phyloP scores from a whole-genome alignment of 2,113 vertebrate genomes.

The Stictonetta naevosa region DNA sequence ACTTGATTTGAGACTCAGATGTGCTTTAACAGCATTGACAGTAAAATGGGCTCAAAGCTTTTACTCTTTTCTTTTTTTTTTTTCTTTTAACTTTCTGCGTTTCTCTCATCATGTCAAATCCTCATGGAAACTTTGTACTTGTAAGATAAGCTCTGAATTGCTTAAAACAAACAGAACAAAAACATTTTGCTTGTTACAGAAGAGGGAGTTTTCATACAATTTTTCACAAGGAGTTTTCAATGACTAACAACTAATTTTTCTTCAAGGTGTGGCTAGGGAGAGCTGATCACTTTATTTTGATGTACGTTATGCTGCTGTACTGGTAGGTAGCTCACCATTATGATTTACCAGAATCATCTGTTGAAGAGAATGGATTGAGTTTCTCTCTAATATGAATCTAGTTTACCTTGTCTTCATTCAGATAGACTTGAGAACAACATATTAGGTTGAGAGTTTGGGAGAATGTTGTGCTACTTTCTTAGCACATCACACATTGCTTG shows the following conservation, averaged over 20 bases:
- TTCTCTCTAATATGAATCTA: too few species aligned
- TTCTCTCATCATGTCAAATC: not conserved
- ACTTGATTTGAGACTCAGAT: not conserved
- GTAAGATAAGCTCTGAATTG: conserved; percentile 6
- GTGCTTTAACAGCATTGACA: not conserved
- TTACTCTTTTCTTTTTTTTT: not conserved
- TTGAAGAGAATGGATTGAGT: too few species aligned
- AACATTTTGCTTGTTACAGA: not conserved
- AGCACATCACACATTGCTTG: too few species aligned
- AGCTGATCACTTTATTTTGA: not conserved
- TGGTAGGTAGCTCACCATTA: not conserved
- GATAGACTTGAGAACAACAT: too few species aligned
- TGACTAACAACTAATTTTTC: not conserved
- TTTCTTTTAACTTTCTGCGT: not conserved
- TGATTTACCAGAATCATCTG: not conserved
- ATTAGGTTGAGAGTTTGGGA: too few species aligned
- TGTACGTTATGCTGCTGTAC: not conserved
- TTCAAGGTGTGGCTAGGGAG: not conserved
- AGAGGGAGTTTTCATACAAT: not conserved
- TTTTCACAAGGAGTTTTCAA: not conserved
- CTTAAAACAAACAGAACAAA: not conserved
- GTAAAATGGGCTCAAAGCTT: not conserved
- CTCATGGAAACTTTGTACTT: not conserved
- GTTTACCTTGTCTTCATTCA: too few species aligned
- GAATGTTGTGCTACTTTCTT: too few species aligned